Conservation (phyloP, 1,140 invertebrate genomes). For the Pogonomyrmex barbatus region DNA sequence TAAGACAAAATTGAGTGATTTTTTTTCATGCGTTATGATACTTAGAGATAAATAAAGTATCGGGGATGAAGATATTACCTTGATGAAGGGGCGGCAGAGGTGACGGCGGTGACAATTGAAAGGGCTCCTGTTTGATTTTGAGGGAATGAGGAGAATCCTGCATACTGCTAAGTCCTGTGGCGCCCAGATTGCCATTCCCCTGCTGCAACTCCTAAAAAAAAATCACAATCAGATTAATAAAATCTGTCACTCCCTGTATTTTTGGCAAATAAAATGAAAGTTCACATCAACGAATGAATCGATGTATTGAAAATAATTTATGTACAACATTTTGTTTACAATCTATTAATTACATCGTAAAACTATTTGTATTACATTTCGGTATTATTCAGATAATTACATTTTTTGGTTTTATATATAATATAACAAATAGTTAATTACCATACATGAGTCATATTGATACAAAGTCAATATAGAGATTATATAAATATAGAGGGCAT, state of each 20-base stretch:
- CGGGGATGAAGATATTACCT: conserved; percentile 72
- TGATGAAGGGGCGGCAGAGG: conserved; percentile 80
- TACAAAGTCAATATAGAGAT: not conserved
- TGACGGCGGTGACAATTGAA: conserved; percentile 78
- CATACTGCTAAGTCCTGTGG: conserved; percentile 70
- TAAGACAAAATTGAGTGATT: not conserved
- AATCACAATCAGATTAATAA: not conserved
- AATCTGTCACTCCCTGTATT: not conserved
- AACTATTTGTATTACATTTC: not conserved
- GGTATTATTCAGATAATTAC: not conserved
- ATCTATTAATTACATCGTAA: not conserved
- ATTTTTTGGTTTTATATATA: not conserved
- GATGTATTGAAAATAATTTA: conserved; percentile 6
- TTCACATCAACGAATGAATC: not conserved
- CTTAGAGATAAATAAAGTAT: conserved; percentile 20
- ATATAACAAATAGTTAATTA: not conserved
- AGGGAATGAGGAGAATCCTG: conserved; percentile 78
- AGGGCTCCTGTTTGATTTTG: conserved; percentile 83
- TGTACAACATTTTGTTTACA: not conserved
- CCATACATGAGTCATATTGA: not conserved
- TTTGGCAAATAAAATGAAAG: not conserved
- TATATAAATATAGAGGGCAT: not conserved
- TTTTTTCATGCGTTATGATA: not conserved
- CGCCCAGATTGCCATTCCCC: conserved; percentile 76
- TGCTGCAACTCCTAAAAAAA: conserved; percentile 81